Base-by-base conservation (phyloP, 2,888 invertebrate genomes). In the Gortyna flavago region DNA sequence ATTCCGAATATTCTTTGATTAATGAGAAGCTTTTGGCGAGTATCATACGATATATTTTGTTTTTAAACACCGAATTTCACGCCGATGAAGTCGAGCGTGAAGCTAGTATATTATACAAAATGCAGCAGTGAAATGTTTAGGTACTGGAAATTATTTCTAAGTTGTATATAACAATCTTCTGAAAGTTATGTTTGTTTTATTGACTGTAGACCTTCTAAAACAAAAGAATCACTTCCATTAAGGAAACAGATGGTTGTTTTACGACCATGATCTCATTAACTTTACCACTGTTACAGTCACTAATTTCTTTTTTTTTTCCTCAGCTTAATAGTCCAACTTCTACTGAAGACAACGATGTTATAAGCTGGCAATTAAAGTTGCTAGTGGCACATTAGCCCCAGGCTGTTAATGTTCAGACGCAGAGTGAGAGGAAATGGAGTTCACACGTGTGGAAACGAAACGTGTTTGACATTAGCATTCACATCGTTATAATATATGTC, bases 281-380 rank as follows among this genome's bases (percentile, higher is more conserved):
- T 73, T 74, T 41, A 83, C 41, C n/a, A 72, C 62, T 44, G 72
- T 66, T 51, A 44, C 35, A 70, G 59, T 67, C 54, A 51, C 62
- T 57, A 75, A 75, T 68, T 77, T 66, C 74, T 84, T 86, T 83
- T 84, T 79, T 83, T 83, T 68, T 70, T 79, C 73, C 73, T 84
- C 59, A 57, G 71, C 71, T 71, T 74, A 79, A 78, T 69, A 72
- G 78, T 65, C 67, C 44, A 35, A 83, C 79, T 54, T 72, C n/a
- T 74, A 73, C 72, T 79, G 70, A 84, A 88, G 79, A 71, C 70
- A 86, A 81, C 70, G 81, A 77, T 66, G 69, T 69, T 76, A 79
- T 84, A 78, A 86, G 79, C 77, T 79, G 73, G 76, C 86, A 84
- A 84, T 86, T 86, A 86, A 84, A 86, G 77, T 84, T 78, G 66